Evolutionary conservation across 2,113 vertebrate species (phyloP), one percentile per base, ranked within the genome.

Genomic region (Nycticebus coucang): DNA sequence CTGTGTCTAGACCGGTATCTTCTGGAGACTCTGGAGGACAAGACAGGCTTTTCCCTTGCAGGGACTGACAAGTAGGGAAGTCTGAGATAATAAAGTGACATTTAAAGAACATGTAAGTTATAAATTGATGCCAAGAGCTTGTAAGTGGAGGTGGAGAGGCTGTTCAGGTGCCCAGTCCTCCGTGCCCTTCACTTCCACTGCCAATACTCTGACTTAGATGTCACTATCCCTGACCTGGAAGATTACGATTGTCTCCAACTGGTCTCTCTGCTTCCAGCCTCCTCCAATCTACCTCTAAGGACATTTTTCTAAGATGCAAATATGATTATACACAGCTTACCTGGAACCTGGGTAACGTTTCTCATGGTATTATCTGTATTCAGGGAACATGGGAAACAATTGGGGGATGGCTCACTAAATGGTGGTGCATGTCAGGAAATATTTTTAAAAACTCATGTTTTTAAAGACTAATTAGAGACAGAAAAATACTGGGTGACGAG

Each of bases 291-390:
- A 11, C 22, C 35, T 74, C 30, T 28, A 21, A 11, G 28, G 24
- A n/a, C 21, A n/a, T 74, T 91, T 75, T 92, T 66, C 85, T 94
- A n/a, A 84, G 93, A 68, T 30, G 72, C 28, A 72, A 50, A 26
- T 81, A 37, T 35, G 72, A 93, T 75, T 64, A 19, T 6, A 55
- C 50, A 30, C 68, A 78, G 91, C 77, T 55, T 0, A 24, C n/a
- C 66, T 35, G 26, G 88, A 60, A 30, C 45, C 87, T 69, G 82
- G 62, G 87, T 77, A 71, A 60, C 22, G 78, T 66, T 91, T 75
- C 79, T 69, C 69, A 1, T 0, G 35, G 72, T 53, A n/a, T 59
- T 88, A 86, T 93, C 62, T 87, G 22, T 55, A 50, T 71, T 93
- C 79, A 82, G 5, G 12, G 80, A 85, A 86, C 64, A 14, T 4